A percentile compares a stretch with the other conserved stretches of the same genome.
Evolutionary conservation across 2,113 vertebrate genomes (phyloP).

Genomic region (Colius striatus): DNA sequence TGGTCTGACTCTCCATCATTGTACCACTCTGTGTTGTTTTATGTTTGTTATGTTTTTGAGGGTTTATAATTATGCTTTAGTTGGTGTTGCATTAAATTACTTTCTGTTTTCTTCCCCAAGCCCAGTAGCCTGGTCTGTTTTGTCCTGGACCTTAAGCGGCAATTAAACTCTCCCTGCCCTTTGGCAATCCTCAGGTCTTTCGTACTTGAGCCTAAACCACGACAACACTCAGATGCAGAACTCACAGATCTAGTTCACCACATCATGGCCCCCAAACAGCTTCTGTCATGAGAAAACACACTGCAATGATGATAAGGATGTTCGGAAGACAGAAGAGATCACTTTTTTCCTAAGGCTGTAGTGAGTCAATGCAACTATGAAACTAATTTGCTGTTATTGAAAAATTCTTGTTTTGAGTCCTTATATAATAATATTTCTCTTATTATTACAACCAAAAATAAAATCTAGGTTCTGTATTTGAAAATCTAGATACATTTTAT

Average conservation of each 20-base stretch:
- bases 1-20: too few relatives aligned
- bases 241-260: neutral
- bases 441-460: neutral
- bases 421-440: neutral
- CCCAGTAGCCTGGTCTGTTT: too few relatives aligned
- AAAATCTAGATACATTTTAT: neutral
- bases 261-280: neutral
- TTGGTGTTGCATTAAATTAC: too few relatives aligned
- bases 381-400: neutral
- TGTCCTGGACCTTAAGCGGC: too few relatives aligned
- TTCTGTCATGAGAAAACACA: neutral
- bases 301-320: neutral
- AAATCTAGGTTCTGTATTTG: neutral
- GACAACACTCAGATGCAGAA: too few relatives aligned
- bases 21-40: too few relatives aligned
- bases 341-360: neutral
- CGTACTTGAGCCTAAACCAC: too few relatives aligned
- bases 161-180: too few relatives aligned
- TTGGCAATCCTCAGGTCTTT: too few relatives aligned
- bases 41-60: too few relatives aligned
- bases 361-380: neutral
- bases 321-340: neutral
- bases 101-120: too few relatives aligned
- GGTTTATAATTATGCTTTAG: too few relatives aligned
- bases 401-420: neutral